Base-by-base conservation (phyloP, 2,797 vertebrate species). In the Toxotes lorentzi region DNA sequence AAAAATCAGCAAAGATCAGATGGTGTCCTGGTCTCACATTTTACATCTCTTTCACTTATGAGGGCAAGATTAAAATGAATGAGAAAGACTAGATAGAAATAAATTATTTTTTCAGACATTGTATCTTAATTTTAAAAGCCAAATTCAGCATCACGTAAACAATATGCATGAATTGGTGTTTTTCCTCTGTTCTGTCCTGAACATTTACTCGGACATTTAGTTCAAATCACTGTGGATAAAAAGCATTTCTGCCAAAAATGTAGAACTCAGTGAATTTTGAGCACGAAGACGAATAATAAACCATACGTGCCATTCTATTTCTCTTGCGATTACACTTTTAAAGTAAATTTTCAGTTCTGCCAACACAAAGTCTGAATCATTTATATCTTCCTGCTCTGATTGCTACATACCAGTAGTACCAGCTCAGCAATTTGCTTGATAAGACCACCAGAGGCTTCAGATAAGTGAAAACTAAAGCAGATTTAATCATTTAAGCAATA, bases 371-470 rank as follows among this genome's bases (percentile, higher is more conserved):
- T 79, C 74, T 76, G 61, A 70, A 27, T 62, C 4, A 10, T 86
- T 78, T 78, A 83, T 32, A 9, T 66, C 81, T 50, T 82, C 58
- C 35, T 50, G 14, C 41, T 56, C 66, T 50, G 59, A 85, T 70
- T 73, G 13, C 1, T 27, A 4, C 64, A 62, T 8, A 62, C 9
- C 13, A 73, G 17, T 21, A 11, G 35, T 51, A 66, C 67, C 60
- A 63, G 70, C 73, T 82, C 84, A 84, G 73, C 86, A 51, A 1
- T 64, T 68, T 57, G 24, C 14, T 5, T 11, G 73, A 82, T 80
- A 81, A 81, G 24, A 53, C 19, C 6, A 21, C 3, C 5, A 40
- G 5, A 14, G 19, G 12, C 63, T 40, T 40, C 24, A 54, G 67
- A 73, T 78, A 62, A 75, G 40, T n/a, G 16, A 13, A 81, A 61